phyloP scores from a whole-genome alignment of 1,140 invertebrate genomes.

The Melitaea cinxia region DNA sequence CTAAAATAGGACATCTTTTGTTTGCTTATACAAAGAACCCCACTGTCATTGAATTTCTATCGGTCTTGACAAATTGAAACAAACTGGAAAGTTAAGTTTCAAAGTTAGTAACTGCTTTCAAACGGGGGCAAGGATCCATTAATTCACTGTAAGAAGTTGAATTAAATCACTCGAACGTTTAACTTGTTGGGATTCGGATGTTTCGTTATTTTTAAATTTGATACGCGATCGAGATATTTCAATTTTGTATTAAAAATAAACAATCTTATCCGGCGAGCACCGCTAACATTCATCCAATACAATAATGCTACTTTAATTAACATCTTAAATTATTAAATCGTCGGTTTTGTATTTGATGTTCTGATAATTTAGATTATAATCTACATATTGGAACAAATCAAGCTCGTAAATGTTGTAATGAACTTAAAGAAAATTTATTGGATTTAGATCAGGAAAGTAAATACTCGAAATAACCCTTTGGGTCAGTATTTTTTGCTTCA shows the following conservation, averaged over 20 bases:
- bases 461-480: constrained; percentile 11
- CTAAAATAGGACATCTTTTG: constrained; percentile 48
- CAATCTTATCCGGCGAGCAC: constrained; percentile 1
- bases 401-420: not conserved
- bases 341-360: not conserved
- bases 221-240: not conserved
- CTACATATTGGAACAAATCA: not conserved
- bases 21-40: constrained; percentile 50
- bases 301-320: constrained; percentile 18
- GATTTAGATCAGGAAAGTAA: not conserved
- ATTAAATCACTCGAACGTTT: constrained; percentile 64
- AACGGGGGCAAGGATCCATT: constrained; percentile 61
- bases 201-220: constrained; percentile 42
- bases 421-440: not conserved
- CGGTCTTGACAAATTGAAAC: constrained; percentile 75
- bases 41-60: constrained; percentile 70
- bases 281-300: constrained; percentile 17
- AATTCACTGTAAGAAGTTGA: constrained; percentile 68
- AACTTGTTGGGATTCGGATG: constrained; percentile 46
- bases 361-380: not conserved
- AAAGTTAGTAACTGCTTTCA: constrained; percentile 61
- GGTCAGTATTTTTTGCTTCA: constrained; percentile 55
- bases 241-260: constrained; percentile 20
- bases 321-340: constrained; percentile 9
- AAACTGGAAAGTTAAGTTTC: constrained; percentile 66